Evolutionary conservation across 2,113 vertebrate species (phyloP).

Genomic region (Chionomys nivalis): DNA sequence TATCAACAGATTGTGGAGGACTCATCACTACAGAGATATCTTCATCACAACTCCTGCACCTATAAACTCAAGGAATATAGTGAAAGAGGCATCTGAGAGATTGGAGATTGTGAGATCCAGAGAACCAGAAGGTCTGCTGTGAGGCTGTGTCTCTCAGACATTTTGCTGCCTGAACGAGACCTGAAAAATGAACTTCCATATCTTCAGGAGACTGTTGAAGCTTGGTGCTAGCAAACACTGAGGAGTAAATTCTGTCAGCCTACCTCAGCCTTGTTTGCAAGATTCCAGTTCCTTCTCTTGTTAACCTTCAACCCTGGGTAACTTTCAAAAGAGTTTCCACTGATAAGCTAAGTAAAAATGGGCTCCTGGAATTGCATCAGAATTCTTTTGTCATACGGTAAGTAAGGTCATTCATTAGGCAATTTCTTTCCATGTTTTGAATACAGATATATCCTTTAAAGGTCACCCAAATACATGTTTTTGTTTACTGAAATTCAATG

Average conservation of each 20-base stretch:
- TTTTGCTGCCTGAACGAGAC: background rate
- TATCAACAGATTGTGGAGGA: too few species aligned
- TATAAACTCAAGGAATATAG: background rate
- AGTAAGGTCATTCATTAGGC: conserved; percentile 3
- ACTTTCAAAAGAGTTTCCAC: conserved; percentile 57
- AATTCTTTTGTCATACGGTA: conserved; percentile 16
- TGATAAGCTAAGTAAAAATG: conserved; percentile 56
- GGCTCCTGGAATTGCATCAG: background rate
- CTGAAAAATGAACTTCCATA: conserved; percentile 37
- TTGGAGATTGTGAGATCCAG: background rate
- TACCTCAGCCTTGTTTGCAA: background rate
- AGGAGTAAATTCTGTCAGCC: conserved; percentile 28
- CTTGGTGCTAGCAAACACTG: background rate
- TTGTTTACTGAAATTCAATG: background rate
- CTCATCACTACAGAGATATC: too few species aligned
- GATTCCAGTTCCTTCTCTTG: background rate
- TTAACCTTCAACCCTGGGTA: conserved; percentile 9
- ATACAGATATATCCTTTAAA: conserved; percentile 1
- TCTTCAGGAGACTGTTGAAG: conserved; percentile 46
- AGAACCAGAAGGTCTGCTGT: background rate
- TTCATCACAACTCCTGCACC: background rate
- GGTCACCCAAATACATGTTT: background rate
- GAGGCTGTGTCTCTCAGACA: too few species aligned
- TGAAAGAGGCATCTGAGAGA: background rate
- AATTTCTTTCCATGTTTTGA: conserved; percentile 48